Conservation (phyloP, 2,888 invertebrate species). For the Diadegma fenestrale region DNA sequence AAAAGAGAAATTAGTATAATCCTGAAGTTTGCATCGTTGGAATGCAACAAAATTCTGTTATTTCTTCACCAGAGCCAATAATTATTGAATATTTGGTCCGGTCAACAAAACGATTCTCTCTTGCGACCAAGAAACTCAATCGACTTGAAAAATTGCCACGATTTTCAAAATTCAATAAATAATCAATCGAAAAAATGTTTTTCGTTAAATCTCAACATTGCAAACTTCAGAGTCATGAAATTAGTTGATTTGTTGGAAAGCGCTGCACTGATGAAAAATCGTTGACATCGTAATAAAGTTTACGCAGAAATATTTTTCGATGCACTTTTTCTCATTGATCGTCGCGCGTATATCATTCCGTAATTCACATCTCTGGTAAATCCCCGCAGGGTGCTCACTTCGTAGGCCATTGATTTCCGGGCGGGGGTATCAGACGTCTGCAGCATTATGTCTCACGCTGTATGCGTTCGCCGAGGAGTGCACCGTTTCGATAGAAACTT, state of each 20-base stretch:
- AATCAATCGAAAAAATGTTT: too few species aligned
- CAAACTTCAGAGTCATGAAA: too few species aligned
- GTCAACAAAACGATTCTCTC: too few species aligned
- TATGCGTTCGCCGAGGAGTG: conserved; percentile 35
- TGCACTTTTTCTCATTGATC: background rate
- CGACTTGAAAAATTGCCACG: too few species aligned
- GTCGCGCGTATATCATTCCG: background rate
- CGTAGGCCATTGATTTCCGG: conserved; percentile 64
- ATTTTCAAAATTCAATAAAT: too few species aligned
- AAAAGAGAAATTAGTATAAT: too few species aligned
- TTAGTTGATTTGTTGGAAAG: background rate
- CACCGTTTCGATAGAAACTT: conserved; percentile 31
- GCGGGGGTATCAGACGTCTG: conserved; percentile 60
- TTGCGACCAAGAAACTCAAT: too few species aligned
- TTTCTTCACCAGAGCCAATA: too few species aligned
- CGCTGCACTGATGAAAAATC: background rate
- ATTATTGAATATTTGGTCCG: too few species aligned
- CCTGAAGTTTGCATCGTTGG: too few species aligned
- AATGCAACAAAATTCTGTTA: too few species aligned
- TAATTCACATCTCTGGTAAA: conserved; percentile 43
- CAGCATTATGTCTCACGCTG: conserved; percentile 44
- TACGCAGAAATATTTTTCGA: background rate
- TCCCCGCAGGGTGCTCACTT: conserved; percentile 42
- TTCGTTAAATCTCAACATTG: too few species aligned
- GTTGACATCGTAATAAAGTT: background rate